Conservation (phyloP, 2,888 invertebrate species). For the Chouioia cunea region DNA sequence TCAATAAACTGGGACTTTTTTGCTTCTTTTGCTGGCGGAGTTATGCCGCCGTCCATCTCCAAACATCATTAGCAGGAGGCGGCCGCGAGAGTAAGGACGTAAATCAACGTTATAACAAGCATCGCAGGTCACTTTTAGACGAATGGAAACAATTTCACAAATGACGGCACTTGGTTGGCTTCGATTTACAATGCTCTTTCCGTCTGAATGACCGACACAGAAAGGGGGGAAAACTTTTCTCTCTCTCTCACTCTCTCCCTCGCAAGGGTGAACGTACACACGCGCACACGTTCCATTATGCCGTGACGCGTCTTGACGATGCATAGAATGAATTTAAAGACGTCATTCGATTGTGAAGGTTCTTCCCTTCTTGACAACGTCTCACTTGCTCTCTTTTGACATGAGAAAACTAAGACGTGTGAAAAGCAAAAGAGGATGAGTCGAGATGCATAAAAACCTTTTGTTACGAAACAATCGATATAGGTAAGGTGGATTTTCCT, state of each 20-base stretch:
- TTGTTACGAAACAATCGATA: too few relatives aligned
- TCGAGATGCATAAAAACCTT: too few relatives aligned
- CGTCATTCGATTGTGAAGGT: constrained; percentile 28
- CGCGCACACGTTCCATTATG: constrained; percentile 10
- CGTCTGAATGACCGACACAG: constrained; percentile 43
- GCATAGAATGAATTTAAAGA: constrained; percentile 27
- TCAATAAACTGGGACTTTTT: constrained; percentile 11
- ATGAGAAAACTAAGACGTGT: too few relatives aligned
- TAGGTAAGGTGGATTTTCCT: too few relatives aligned
- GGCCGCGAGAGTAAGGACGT: constrained; percentile 8
- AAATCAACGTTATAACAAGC: constrained; percentile 45
- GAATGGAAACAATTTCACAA: constrained; percentile 57
- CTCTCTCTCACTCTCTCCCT: constrained; percentile 9
- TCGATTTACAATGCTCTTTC: constrained; percentile 49
- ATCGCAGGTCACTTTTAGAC: constrained; percentile 48
- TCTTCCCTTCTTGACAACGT: constrained; percentile 7
- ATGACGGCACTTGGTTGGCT: constrained; percentile 55
- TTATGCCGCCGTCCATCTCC: constrained; percentile 12
- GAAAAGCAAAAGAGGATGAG: too few relatives aligned
- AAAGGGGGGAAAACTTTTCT: constrained; percentile 38
- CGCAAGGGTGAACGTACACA: constrained; percentile 35
- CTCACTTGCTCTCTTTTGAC: constrained; percentile 1
- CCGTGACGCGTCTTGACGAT: constrained; percentile 19
- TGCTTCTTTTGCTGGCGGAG: not conserved
- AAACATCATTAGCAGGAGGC: constrained; percentile 46